A percentile compares a stretch with the other conserved stretches of the same genome.
Evolutionary conservation across 2,888 invertebrate species (phyloP).

Genomic region (Limnephilus auricula): DNA sequence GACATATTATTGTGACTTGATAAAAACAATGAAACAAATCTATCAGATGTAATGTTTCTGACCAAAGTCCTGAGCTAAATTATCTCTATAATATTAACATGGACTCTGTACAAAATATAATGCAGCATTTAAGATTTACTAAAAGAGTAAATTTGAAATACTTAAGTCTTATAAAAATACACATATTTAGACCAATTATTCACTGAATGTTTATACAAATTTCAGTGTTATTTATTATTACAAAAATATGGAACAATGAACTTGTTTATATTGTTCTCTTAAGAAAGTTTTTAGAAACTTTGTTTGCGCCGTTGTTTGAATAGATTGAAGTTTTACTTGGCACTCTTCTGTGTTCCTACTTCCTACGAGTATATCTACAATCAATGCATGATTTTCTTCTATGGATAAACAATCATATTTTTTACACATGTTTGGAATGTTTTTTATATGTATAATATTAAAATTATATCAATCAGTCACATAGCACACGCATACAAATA

Average conservation of each 20-base stretch:
- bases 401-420: conserved; percentile 37
- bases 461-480: conserved; percentile 58
- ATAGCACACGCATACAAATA: conserved; percentile 45
- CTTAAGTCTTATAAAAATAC: conserved; percentile 63
- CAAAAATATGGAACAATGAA: conserved; percentile 58
- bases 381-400: conserved; percentile 23
- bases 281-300: conserved; percentile 36
- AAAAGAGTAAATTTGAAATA: conserved; percentile 32
- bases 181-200: conserved; percentile 53
- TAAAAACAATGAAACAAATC: background rate
- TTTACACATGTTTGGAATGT: conserved; percentile 33
- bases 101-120: conserved; percentile 40
- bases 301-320: conserved; percentile 34
- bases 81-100: conserved; percentile 17
- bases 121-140: conserved; percentile 17
- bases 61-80: conserved; percentile 35
- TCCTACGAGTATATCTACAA: conserved; percentile 33
- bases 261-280: conserved; percentile 42
- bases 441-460: conserved; percentile 35
- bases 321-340: conserved; percentile 43
- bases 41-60: background rate
- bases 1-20: background rate
- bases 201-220: conserved; percentile 44
- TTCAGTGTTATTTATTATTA: conserved; percentile 54
- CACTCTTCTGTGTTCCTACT: conserved; percentile 40